Evolutionary conservation across 2,888 invertebrate genomes (phyloP), one percentile per base, ranked within the genome.

Genomic region (Leuctra nigra): DNA sequence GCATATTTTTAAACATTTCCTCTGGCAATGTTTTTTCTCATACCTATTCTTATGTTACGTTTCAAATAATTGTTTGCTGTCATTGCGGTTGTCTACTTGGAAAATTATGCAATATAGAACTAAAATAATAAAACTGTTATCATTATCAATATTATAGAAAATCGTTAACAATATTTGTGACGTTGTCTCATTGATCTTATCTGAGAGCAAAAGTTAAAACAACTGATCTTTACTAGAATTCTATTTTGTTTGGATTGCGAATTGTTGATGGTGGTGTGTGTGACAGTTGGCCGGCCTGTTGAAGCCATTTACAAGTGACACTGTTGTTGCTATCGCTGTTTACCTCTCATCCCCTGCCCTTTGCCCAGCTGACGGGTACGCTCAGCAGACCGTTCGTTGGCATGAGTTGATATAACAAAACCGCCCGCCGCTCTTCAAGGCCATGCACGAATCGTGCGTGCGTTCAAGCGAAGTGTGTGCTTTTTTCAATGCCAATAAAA

Each of bases 61-160:
- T n/a, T n/a, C n/a, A n/a, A n/a, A n/a, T n/a, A n/a, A n/a, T n/a
- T n/a, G n/a, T n/a, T n/a, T n/a, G n/a, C n/a, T n/a, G n/a, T n/a
- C n/a, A n/a, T n/a, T n/a, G n/a, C n/a, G n/a, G n/a, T n/a, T n/a
- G n/a, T n/a, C n/a, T 20, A 14, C 9, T n/a, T 20, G 14, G 20
- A 20, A 41, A 36, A 36, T 36, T 36, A 36, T 14, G 93, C 35
- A 83, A 29, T 29, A 7, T 29, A 29, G 29, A 29, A 11, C 29
- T 29, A 29, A 7, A 11, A 29, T 29, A 29, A 29, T 29, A 52
- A 58, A 55, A 52, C 35, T 57, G 53, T 47, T 47, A 47, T n/a
- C n/a, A n/a, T n/a, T 25, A 54, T 29, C 6, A 9, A 41, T 22
- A 54, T 54, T 41, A 25, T 23, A 22, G 18, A 53, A 20, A 41